phyloP scores from a whole-genome alignment of 2,888 invertebrate genomes.

The Scaptomyza cyrtandrae region DNA sequence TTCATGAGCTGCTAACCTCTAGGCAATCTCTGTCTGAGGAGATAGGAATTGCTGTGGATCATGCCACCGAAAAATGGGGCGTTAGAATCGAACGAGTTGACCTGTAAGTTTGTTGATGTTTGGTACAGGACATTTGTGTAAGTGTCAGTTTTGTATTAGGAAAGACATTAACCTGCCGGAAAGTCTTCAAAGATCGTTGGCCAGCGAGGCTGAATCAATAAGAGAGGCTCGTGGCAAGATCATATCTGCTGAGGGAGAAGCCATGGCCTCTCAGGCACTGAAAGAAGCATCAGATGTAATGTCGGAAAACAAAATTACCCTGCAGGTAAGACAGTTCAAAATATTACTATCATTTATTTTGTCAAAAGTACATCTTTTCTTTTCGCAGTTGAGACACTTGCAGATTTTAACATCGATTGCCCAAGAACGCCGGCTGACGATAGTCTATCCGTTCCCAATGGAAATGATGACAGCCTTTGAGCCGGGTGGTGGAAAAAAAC shows the following conservation, averaged over 20 bases:
- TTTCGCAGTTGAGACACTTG: conserved; percentile 67
- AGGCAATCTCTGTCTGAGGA: conserved; percentile 93
- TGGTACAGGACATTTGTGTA: not conserved
- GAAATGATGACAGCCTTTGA: conserved; percentile 61
- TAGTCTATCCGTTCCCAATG: conserved; percentile 75
- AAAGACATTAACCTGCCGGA: conserved; percentile 74
- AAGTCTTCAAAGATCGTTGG: conserved; percentile 71
- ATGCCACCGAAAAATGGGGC: conserved; percentile 95
- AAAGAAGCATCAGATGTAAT: conserved; percentile 80
- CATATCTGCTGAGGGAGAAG: conserved; percentile 78
- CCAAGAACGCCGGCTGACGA: conserved; percentile 61
- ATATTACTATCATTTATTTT: too few relatives aligned
- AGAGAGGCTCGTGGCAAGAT: conserved; percentile 80
- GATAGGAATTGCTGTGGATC: conserved; percentile 93
- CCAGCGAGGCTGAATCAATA: conserved; percentile 77
- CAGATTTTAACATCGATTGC: conserved; percentile 73
- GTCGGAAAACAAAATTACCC: conserved; percentile 67
- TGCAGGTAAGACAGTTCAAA: conserved; percentile 58
- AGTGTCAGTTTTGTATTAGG: conserved; percentile 28
- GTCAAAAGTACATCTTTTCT: too few relatives aligned
- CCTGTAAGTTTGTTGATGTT: conserved; percentile 86
- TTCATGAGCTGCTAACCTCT: conserved; percentile 95
- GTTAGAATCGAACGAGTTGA: conserved; percentile 96
- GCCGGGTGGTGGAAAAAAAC: not conserved
- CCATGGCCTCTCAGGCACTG: conserved; percentile 66